Evolutionary conservation across 2,797 vertebrate genomes (phyloP), one percentile per base, ranked within the genome.

Genomic region (Thaleichthys pacificus): DNA sequence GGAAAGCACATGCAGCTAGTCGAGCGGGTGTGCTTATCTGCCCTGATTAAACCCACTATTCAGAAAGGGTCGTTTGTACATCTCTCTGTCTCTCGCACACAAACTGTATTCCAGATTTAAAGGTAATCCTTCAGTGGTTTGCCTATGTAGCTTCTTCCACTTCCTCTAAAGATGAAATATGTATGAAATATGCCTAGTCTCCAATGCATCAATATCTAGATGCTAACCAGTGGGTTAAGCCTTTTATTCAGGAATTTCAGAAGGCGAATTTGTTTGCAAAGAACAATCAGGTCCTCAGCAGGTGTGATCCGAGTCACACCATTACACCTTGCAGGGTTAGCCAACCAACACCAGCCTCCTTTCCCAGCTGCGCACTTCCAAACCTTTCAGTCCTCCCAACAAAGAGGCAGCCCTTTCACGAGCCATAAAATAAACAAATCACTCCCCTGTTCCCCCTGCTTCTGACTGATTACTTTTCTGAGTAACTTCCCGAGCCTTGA

Each of bases 361-460:
- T 24, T 19, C 35, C 17, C 30, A 24, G 64, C 64, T 2, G 64
- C 47, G 2, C 15, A 21, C n/a, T 14, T 62, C 5, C 28, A 62
- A 32, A 1, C 72, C 74, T 72, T 21, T 49, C 60, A 72, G 35
- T 65, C 63, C 68, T 14, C 30, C 71, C 12, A 15, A 64, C 74
- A 7, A 78, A 72, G 64, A 70, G 82, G 88, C 70, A 70, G 78
- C 61, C 68, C 82, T 64, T 82, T 84, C 73, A 82, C 62, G 72
- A 80, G 77, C 75, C 49, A 76, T 82, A 85, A 83, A 85, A 80
- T 78, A 84, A 88, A 88, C 82, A 86, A 86, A 89, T 87, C 85
- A 81, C 80, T 77, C 73, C 64, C 73, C 49, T 78, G 61, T 77
- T 77, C 69, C 80, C 73, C 69, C 17, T 82, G 85, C 78, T 89